phyloP scores from a whole-genome alignment of 2,888 invertebrate genomes.

The Sphaeridia pumilis region DNA sequence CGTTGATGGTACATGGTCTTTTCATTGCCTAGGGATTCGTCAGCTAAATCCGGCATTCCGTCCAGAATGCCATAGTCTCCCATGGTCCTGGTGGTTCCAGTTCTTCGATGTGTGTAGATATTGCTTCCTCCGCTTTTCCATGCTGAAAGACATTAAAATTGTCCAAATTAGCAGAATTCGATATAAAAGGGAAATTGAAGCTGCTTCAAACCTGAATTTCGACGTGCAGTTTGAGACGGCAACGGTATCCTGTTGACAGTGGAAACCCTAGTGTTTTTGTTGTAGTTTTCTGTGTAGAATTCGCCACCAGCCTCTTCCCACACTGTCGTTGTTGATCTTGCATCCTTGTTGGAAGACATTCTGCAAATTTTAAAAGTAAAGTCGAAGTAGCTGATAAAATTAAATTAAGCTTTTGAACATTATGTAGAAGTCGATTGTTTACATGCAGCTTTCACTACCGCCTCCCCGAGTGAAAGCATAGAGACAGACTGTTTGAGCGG shows the following conservation, averaged over 20 bases:
- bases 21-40: slow-evolving; percentile 63
- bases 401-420: no score
- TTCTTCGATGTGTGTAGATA: slow-evolving; percentile 8
- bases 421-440: no score
- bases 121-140: slow-evolving; percentile 14
- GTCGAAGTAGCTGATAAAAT: no score
- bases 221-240: slow-evolving; percentile 29
- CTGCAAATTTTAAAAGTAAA: no score
- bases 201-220: slow-evolving; percentile 17
- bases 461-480: no score
- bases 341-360: slow-evolving; percentile 41
- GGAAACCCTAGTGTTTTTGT: slow-evolving; percentile 38
- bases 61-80: slow-evolving; percentile 10
- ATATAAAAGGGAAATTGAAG: not conserved
- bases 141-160: not conserved
- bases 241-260: slow-evolving; percentile 20
- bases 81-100: slow-evolving; percentile 4
- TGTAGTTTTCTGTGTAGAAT: slow-evolving; percentile 75
- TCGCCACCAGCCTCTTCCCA: slow-evolving; percentile 78
- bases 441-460: no score
- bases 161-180: not conserved
- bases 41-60: slow-evolving; percentile 59
- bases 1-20: slow-evolving; percentile 75
- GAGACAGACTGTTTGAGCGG: no score
- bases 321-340: slow-evolving; percentile 39